phyloP scores from a whole-genome alignment of 2,113 vertebrate species.

The Turnix velox region DNA sequence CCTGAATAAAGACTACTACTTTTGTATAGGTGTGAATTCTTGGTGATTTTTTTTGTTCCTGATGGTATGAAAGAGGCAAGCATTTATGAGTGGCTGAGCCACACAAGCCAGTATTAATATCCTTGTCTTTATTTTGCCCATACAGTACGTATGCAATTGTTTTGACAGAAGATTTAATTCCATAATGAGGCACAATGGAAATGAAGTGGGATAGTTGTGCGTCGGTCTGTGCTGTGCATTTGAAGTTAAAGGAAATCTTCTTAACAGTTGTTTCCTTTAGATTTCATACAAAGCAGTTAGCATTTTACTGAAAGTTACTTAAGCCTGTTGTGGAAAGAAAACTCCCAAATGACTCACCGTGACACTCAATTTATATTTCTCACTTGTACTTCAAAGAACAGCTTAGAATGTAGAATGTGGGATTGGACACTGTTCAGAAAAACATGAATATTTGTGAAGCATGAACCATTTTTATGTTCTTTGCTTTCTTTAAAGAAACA shows the following conservation, averaged over 20 bases:
- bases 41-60: background rate
- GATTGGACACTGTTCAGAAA: background rate
- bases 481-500: background rate
- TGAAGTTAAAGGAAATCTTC: slow-evolving; percentile 15
- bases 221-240: background rate
- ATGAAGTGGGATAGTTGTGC: background rate
- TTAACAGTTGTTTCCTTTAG: background rate
- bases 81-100: background rate
- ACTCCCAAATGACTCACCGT: background rate
- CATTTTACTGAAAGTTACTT: background rate
- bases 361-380: background rate
- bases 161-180: background rate
- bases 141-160: background rate
- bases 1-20: background rate
- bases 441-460: background rate
- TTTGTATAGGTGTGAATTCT: background rate
- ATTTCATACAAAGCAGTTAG: background rate
- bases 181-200: background rate
- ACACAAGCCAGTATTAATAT: background rate
- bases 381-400: background rate
- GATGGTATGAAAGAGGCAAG: background rate
- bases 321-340: background rate
- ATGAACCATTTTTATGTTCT: background rate
- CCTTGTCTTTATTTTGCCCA: background rate
- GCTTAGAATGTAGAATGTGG: background rate